phyloP scores from a whole-genome alignment of 2,797 vertebrate genomes.

The Pangasius sanitwongsei region DNA sequence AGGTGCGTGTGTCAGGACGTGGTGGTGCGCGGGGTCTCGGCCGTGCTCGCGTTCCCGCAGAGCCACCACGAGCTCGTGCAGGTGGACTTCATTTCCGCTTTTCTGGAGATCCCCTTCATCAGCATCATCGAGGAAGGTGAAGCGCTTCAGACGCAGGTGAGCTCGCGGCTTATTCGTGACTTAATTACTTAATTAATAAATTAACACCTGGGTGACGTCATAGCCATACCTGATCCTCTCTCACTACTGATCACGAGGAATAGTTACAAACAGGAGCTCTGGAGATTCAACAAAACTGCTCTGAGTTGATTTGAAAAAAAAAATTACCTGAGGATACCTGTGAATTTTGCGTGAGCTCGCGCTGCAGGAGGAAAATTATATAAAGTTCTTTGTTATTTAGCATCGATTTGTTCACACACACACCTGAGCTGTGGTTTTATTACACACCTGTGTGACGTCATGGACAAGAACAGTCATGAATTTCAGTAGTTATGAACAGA shows the following conservation, averaged over 20 bases:
- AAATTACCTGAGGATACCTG: no score
- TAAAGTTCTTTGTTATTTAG: no score
- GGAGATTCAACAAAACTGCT: no score
- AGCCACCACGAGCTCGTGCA: slow-evolving; percentile 86
- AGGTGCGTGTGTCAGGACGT: slow-evolving; percentile 85
- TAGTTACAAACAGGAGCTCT: no score
- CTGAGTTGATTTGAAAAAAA: no score
- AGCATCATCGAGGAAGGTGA: slow-evolving; percentile 85
- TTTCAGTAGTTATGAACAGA: background rate
- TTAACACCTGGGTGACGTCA: slow-evolving; percentile 11
- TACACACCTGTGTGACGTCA: background rate
- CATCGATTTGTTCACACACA: no score
- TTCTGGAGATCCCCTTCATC: slow-evolving; percentile 89
- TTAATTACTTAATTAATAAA: no score
- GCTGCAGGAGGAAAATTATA: background rate
- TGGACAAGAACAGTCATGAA: background rate
- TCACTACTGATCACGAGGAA: no score
- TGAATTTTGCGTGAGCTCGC: no score
- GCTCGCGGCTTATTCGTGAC: background rate
- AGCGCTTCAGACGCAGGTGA: slow-evolving; percentile 85
- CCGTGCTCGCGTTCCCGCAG: slow-evolving; percentile 89
- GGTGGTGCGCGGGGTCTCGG: slow-evolving; percentile 84
- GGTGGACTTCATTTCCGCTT: slow-evolving; percentile 88
- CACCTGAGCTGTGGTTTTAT: background rate
- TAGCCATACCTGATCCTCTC: background rate